Evolutionary conservation across 1,140 invertebrate species (phyloP), one percentile per base, ranked within the genome.

Genomic region (Papilio glaucus): DNA sequence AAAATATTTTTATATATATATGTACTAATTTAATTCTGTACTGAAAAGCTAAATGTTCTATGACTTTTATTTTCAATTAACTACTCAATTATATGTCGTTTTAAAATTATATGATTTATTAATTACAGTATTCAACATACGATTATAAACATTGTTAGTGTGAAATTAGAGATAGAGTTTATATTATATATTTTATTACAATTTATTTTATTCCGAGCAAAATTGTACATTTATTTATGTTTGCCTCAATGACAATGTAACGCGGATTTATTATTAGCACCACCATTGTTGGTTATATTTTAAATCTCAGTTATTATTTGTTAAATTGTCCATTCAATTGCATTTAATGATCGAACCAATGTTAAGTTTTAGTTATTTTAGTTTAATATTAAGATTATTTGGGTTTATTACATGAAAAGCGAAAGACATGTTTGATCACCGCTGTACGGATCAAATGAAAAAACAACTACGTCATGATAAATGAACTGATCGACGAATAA

Each of bases 241-340:
- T 37, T 33, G n/a, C 18, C 26, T 7, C 15, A 15, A 10, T 21
- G n/a, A n/a, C 10, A 15, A 38, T 1, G 12, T 26, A 65, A 65
- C 4, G 9, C 41, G 7, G 15, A 38, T 29, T n/a, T 49, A 70
- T 73, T 63, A 33, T 61, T 79, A 85, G 82, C 82, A 82, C 82
- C 84, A 78, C 78, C 65, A 72, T 77, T 75, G 71, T 80, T 77
- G 72, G 75, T 75, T 77, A 77, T 67, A 76, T 53, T 62, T 63
- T 60, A 57, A 26, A 57, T 33, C n/a, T n/a, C n/a, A 42, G 1
- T 6, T 1, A 45, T 45, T n/a, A 7, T 45, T 15, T 15, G 4
- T 7, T 9, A 8, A 49, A 26, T 24, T 12, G 10, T 24, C 0
- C 8, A 21, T 33, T 49, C 9, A 24, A 21, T 53, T 10, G 9